Evolutionary conservation across 2,797 vertebrate species (phyloP).

Genomic region (Girardinus metallicus): DNA sequence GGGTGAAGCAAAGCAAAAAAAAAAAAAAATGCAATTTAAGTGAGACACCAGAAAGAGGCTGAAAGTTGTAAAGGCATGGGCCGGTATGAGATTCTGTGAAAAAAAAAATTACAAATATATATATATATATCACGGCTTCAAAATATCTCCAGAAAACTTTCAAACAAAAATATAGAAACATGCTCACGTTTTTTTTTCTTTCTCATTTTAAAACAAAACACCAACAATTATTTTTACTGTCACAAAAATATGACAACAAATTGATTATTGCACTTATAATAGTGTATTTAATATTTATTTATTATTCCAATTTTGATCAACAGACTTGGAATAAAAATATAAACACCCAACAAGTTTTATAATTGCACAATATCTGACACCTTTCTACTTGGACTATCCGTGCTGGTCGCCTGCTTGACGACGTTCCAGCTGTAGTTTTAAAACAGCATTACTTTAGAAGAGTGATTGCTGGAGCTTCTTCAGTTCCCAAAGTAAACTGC

Average conservation of each 20-base stretch:
- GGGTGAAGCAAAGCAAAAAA: constrained; percentile 20
- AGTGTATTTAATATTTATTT: constrained; percentile 3
- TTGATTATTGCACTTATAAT: background rate
- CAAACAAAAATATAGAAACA: background rate
- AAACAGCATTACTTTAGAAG: background rate
- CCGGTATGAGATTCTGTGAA: background rate
- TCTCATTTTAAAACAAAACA: background rate
- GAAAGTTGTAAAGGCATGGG: constrained; percentile 37
- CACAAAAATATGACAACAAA: background rate
- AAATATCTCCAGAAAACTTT: background rate
- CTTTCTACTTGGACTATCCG: background rate
- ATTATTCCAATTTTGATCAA: background rate
- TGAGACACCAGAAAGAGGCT: constrained; percentile 47
- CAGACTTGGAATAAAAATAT: background rate
- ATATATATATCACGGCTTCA: background rate
- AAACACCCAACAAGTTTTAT: background rate
- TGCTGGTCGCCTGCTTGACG: background rate
- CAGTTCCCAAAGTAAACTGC: background rate
- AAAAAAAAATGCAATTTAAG: constrained; percentile 23
- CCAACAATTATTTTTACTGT: background rate
- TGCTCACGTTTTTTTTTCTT: background rate
- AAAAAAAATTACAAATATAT: no score
- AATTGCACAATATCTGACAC: background rate
- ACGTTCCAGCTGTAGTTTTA: background rate
- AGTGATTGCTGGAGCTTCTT: background rate